A percentile compares a stretch with the other conserved stretches of the same genome.
These are phyloP conservation scores for Rhinolophus sinicus DNA, from an alignment of 2,113 vertebrate genomes.

Conservation along the genomic window DNA sequence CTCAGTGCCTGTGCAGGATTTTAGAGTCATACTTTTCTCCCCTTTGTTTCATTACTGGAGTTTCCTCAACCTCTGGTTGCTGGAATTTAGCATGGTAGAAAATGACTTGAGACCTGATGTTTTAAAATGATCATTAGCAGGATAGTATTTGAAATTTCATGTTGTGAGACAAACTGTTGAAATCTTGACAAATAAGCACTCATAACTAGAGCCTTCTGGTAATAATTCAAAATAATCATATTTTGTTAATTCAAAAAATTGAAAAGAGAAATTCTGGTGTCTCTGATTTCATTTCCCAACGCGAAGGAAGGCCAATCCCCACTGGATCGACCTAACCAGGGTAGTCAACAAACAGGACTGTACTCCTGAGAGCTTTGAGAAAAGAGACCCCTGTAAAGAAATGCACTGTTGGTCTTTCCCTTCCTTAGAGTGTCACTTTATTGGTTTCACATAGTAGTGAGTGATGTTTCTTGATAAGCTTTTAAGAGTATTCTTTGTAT, in stretches of 20 bases:
- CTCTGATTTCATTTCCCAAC: slow-evolving; percentile 1
- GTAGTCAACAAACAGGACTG: neutral
- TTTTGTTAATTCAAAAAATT: slow-evolving; percentile 50
- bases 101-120: slow-evolving; percentile 20
- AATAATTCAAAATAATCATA: slow-evolving; percentile 14
- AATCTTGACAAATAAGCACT: slow-evolving; percentile 33
- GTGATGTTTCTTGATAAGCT: neutral
- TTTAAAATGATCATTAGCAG: slow-evolving; percentile 21
- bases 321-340: neutral
- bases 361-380: slow-evolving; percentile 3
- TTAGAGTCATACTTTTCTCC: neutral
- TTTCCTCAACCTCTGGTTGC: neutral
- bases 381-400: neutral
- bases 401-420: neutral
- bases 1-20: neutral
- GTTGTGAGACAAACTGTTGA: neutral
- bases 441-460: neutral
- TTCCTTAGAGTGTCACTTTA: neutral
- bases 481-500: slow-evolving; percentile 14
- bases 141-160: slow-evolving; percentile 35
- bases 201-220: neutral
- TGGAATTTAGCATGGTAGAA: neutral
- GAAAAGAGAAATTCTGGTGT: neutral
- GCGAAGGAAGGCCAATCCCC: neutral
- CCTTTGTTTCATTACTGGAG: neutral